Percentiles rank a stretch among this genome's conserved stretches.
phyloP scores from a whole-genome alignment of 1,140 invertebrate species.

The Delia radicum region DNA sequence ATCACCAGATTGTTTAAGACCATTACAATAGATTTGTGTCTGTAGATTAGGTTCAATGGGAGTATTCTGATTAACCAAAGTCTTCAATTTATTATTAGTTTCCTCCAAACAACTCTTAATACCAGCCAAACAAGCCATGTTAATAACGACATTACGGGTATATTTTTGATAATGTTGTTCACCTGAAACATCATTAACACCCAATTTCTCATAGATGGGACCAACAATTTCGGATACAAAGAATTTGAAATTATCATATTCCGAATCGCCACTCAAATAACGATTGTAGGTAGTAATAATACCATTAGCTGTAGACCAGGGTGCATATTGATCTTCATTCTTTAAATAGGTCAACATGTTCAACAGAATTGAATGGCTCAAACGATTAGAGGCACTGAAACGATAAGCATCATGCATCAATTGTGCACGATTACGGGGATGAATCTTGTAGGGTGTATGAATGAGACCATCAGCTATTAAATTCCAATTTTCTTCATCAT shows the following conservation, averaged over 20 bases:
- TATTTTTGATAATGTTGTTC: slow-evolving; percentile 54
- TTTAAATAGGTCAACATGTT: slow-evolving; percentile 60
- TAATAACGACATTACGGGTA: slow-evolving; percentile 55
- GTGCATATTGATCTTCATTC: slow-evolving; percentile 62
- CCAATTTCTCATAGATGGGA: slow-evolving; percentile 46
- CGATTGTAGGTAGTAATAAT: slow-evolving; percentile 48
- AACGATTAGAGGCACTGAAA: slow-evolving; percentile 62
- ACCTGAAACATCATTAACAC: slow-evolving; percentile 44
- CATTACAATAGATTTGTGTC: slow-evolving; percentile 65
- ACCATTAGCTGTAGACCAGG: slow-evolving; percentile 61
- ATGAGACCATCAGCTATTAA: slow-evolving; percentile 58
- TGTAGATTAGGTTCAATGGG: slow-evolving; percentile 45
- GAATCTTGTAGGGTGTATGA: slow-evolving; percentile 59
- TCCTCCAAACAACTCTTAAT: slow-evolving; percentile 55
- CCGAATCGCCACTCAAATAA: slow-evolving; percentile 36
- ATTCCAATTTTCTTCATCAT: slow-evolving; percentile 62
- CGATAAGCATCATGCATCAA: slow-evolving; percentile 75
- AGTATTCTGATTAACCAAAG: slow-evolving; percentile 55
- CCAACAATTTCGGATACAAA: slow-evolving; percentile 47
- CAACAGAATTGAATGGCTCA: slow-evolving; percentile 56
- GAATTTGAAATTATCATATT: slow-evolving; percentile 39
- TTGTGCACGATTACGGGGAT: slow-evolving; percentile 72
- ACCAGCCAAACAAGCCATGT: slow-evolving; percentile 58
- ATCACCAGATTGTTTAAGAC: slow-evolving; percentile 61
- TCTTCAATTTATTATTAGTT: slow-evolving; percentile 46